A percentile compares a stretch with the other conserved stretches of the same genome.
Evolutionary conservation across 2,113 vertebrate species (phyloP).

Genomic region (Brachypodius melanocephalos): DNA sequence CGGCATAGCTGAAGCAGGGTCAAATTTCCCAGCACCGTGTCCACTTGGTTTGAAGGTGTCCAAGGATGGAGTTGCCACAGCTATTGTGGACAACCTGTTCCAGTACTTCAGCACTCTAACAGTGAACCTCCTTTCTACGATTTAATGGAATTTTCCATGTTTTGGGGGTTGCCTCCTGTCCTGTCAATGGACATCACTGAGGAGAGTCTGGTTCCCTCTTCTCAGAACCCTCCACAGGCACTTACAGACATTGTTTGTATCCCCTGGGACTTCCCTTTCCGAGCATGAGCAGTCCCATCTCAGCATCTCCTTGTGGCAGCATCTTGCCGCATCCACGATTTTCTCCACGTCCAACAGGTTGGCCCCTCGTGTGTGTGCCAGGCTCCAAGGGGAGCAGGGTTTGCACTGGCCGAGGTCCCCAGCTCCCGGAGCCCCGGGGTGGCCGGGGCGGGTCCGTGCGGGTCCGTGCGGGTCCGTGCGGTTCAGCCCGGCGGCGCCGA

Average conservation of each 20-base stretch:
- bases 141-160: neutral
- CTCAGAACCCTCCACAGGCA: neutral
- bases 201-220: neutral
- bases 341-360: fast-evolving
- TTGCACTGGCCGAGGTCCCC: fast-evolving
- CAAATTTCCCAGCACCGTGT: neutral
- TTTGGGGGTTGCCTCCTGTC: neutral
- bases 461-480: neutral
- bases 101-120: neutral
- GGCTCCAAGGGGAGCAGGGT: neutral
- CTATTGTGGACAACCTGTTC: neutral
- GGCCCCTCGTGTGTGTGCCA: neutral
- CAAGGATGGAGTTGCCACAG: neutral
- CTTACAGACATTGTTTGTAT: neutral
- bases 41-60: neutral
- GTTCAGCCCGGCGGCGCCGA: neutral
- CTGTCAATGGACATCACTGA: neutral
- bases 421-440: neutral
- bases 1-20: neutral
- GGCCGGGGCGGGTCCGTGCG: fast-evolving
- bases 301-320: neutral
- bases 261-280: fast-evolving
- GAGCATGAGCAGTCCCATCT: neutral
- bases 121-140: neutral
- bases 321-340: neutral